Evolutionary conservation across 2,113 vertebrate genomes (phyloP).

Genomic region (Alouatta palliata): DNA sequence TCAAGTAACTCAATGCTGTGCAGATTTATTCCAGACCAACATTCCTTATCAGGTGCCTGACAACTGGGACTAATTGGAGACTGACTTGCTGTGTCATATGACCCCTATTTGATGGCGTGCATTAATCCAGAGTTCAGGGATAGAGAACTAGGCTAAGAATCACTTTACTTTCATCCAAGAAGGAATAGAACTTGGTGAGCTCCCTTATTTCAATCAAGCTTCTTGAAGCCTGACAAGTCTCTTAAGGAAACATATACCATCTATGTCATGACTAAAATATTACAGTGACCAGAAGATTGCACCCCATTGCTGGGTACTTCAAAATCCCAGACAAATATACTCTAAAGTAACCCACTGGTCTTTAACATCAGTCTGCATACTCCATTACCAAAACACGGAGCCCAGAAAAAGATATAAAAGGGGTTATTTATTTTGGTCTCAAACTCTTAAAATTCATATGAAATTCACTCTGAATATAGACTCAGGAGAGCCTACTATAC

Average conservation of each 20-base stretch:
- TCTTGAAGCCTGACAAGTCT: not conserved
- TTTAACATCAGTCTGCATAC: not conserved
- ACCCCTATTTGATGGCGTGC: not conserved
- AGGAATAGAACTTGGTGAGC: not conserved
- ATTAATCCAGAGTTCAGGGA: not conserved
- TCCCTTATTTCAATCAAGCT: conserved; percentile 16
- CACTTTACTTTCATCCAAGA: not conserved
- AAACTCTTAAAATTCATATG: not conserved
- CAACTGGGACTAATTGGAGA: not conserved
- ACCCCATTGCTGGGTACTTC: not conserved
- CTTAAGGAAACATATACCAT: not conserved
- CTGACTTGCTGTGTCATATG: not conserved
- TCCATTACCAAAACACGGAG: not conserved
- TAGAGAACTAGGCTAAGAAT: not conserved
- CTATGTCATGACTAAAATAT: not conserved
- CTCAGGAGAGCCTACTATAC: not conserved
- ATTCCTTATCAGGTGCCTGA: not conserved
- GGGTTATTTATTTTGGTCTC: not conserved
- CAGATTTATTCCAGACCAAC: conserved; percentile 26
- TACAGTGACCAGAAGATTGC: not conserved
- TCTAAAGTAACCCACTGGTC: not conserved
- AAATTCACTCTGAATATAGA: not conserved
- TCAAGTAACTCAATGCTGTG: not conserved
- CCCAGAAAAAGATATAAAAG: not conserved
- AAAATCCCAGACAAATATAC: not conserved